Percentiles rank a stretch among this genome's conserved stretches.
phyloP scores from a whole-genome alignment of 2,113 vertebrate genomes.

The Spea bombifrons region DNA sequence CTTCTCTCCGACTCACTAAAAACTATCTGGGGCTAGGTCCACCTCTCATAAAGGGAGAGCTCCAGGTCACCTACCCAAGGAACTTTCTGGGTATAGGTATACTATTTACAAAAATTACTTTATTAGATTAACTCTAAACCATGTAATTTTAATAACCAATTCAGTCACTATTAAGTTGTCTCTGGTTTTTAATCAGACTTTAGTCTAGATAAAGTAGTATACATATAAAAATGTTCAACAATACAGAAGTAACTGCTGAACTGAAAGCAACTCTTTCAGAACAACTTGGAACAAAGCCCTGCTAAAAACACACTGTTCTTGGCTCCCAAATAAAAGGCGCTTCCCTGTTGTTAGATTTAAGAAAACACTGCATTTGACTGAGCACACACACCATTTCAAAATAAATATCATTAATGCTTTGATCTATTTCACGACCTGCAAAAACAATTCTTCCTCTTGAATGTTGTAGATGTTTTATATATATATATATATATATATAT shows the following conservation, averaged over 20 bases:
- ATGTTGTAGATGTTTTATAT: slow-evolving; percentile 8
- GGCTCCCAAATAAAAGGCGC: slow-evolving; percentile 15
- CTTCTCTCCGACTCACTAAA: no score
- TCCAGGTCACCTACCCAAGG: no score
- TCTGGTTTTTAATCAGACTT: slow-evolving; percentile 45
- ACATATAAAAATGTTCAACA: not conserved
- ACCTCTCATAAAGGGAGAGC: no score
- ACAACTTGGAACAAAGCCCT: slow-evolving; percentile 15
- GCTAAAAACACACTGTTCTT: slow-evolving; percentile 12
- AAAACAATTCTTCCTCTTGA: slow-evolving; percentile 2
- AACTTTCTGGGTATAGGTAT: no score
- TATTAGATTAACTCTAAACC: no score
- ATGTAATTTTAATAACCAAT: no score
- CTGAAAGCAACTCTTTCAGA: not conserved
- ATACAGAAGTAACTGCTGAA: not conserved
- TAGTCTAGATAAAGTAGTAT: not conserved
- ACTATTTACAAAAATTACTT: no score
- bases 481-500: no score
- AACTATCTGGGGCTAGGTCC: no score
- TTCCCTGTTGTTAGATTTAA: slow-evolving; percentile 29
- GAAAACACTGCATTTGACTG: slow-evolving; percentile 13
- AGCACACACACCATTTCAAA: slow-evolving; percentile 30
- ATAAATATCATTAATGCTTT: slow-evolving; percentile 30
- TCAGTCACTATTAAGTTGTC: no score
- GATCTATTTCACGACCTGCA: not conserved